Base-by-base conservation (phyloP, 2,888 invertebrate species). In the Doris montereyensis region DNA sequence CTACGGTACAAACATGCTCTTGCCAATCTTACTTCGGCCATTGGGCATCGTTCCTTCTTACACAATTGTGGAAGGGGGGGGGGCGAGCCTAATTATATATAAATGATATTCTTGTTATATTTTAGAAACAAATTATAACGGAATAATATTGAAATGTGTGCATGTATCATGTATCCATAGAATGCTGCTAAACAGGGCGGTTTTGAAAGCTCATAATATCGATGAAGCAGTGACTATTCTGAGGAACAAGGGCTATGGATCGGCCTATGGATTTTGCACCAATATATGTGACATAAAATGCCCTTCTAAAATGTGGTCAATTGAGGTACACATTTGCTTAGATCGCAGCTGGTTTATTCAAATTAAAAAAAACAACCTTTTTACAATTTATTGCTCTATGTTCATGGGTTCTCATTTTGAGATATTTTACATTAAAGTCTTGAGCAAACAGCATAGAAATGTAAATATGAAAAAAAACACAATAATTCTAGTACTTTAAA, bases 251-350 rank as follows among this genome's bases (percentile, higher is more conserved):
- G 81, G 80, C 1, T 65, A 74, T 65, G 86, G 86, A 1, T 75
- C 81, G 57, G 83, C 85, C 1, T 85, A 83, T 78, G 86, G 85
- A 17, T 85, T 85, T 67, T 83, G 83, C 68, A 73, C 82, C 32
- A 86, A 86, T 72, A 81, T 86, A 28, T 85, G 83, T 26, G 74
- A 77, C 10, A 78, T 79, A 1, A 72, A 79, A 5, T 73, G 77
- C 8, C 76, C 70, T 5, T 79, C 78, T 1, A 30, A 57, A 17
- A 84, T 86, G 85, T 83, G 83, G 76, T 79, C 84, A 8, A 62
- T 86, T 26, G 86, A 86, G 70, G 83, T 85, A 8, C 76, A 78
- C 58, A 78, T 81, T 8, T 30, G 62, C 62, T 41, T 78, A 13
- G 10, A 26, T n/a, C 57, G 78, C 77, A 76, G 17, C 32, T 71